A percentile compares a stretch with the other conserved stretches of the same genome.
Conservation (phyloP, 1,140 invertebrate species). For the Euwallacea fornicatus region DNA sequence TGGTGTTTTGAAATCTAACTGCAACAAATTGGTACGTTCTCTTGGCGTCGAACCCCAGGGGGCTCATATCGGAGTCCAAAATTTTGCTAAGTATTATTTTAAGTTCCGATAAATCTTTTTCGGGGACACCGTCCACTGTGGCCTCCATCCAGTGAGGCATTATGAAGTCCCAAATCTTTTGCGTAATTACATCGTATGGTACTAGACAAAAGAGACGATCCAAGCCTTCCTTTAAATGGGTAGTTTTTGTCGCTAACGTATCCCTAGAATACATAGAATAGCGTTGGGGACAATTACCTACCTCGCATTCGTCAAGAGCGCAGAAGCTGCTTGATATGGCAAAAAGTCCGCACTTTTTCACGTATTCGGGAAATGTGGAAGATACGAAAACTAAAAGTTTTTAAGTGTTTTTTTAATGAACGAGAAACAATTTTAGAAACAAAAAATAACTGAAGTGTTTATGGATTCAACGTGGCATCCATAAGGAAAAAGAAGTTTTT, state of each 20-base stretch:
- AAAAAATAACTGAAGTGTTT: too few relatives aligned
- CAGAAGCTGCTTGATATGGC: too few relatives aligned
- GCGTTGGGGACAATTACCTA: too few relatives aligned
- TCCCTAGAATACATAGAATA: conserved; percentile 62
- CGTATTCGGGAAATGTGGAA: too few relatives aligned
- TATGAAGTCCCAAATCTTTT: conserved; percentile 95
- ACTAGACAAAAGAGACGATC: conserved; percentile 92
- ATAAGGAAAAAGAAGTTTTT: too few relatives aligned
- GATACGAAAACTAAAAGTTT: too few relatives aligned
- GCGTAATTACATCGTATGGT: conserved; percentile 95
- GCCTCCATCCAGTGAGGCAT: conserved; percentile 99
- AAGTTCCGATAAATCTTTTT: conserved; percentile 87
- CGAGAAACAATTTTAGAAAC: too few relatives aligned
- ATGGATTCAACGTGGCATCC: too few relatives aligned
- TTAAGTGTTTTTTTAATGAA: too few relatives aligned
- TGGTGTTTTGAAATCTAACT: conserved; percentile 80
- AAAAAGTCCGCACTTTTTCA: too few relatives aligned
- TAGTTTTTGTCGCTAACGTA: conserved; percentile 82
- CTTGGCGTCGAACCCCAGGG: conserved; percentile 88
- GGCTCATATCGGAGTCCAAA: conserved; percentile 93
- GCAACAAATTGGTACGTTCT: conserved; percentile 95
- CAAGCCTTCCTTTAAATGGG: conserved; percentile 93
- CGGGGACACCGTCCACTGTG: conserved; percentile 91
- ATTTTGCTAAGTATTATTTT: conserved; percentile 95
- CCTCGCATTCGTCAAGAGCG: too few relatives aligned